Base-by-base conservation (phyloP, 2,888 invertebrate genomes). In the Trilocha varians region DNA sequence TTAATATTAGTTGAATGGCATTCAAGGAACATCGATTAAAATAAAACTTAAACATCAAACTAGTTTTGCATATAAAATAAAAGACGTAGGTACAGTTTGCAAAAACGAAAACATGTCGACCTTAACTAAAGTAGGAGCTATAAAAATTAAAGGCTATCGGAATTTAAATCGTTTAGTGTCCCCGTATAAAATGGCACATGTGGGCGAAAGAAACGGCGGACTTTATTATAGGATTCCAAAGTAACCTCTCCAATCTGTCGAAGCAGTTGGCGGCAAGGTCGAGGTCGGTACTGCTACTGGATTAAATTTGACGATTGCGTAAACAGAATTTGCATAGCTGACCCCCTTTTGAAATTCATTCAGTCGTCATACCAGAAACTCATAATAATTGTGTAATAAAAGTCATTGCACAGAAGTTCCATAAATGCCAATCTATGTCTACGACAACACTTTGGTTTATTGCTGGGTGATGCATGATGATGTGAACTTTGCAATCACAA, bases 131-230 rank as follows among this genome's bases (percentile, higher is more conserved):
- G 68, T 59, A 62, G 65, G 64, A 68, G 71, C 72, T 69, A 71
- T 76, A 72, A 75, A 73, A 62, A 63, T 65, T 66, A 71, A 80
- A 80, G 82, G 80, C 71, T 78, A 75, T 73, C 73, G 70, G 71
- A 77, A 76, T 76, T 70, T 71, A 71, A 65, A 73, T 76, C 70
- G 68, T 57, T 62, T 62, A n/a, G 61, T 73, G 83, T 78, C 76
- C 79, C 72, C 78, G 62, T 77, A 80, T 65, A 70, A 74, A 69
- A 72, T 71, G 65, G 70, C 67, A 57, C 61, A 73, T 70, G 74
- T 76, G 74, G 78, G 77, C 70, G 73, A 65, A 52, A 53, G 54
- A 59, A 65, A 67, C 59, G 59, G 64, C 57, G 57, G 60, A 62
- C 55, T 68, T 68, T 65, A 62, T 60, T 57, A 61, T 59, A 52